Percentiles rank a stretch among this genome's conserved stretches.
Evolutionary conservation across 2,888 invertebrate species (phyloP).

Genomic region (Xestia xanthographa): DNA sequence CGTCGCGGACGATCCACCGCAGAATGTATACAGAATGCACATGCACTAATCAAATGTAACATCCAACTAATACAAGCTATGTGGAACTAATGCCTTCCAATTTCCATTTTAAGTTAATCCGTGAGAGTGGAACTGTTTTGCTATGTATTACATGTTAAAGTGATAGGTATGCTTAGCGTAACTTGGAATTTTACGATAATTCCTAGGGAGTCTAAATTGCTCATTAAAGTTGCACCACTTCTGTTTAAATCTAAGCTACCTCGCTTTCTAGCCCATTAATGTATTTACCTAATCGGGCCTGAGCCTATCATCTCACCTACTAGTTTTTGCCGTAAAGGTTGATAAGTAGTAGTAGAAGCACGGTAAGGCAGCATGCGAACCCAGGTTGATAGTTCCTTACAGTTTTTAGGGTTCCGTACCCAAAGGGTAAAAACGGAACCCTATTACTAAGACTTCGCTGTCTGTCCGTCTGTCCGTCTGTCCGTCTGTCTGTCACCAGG

Average conservation of each 20-base stretch:
- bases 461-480: too few species aligned
- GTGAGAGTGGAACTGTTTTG: conserved; percentile 29
- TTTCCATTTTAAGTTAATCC: conserved; percentile 43
- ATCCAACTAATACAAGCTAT: conserved; percentile 34
- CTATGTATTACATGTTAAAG: conserved; percentile 15
- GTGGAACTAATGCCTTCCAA: conserved; percentile 40
- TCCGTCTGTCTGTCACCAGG: too few species aligned
- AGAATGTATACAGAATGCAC: conserved; percentile 29
- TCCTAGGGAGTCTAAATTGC: neutral
- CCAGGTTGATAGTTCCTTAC: neutral
- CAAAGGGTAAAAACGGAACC: too few species aligned
- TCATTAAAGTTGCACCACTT: conserved; percentile 8
- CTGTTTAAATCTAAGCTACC: neutral
- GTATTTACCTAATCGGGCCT: neutral
- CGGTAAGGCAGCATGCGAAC: neutral
- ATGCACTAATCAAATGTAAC: conserved; percentile 49
- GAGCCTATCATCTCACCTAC: neutral
- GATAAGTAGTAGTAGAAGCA: neutral
- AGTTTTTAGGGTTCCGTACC: too few species aligned
- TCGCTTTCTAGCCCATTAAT: neutral
- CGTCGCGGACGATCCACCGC: conserved; percentile 38
- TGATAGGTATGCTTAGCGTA: conserved; percentile 8
- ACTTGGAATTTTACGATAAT: neutral
- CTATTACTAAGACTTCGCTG: too few species aligned
- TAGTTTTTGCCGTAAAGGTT: neutral